Evolutionary conservation across 2,113 vertebrate species (phyloP), one percentile per base, ranked within the genome.

Genomic region (Otolemur garnettii): DNA sequence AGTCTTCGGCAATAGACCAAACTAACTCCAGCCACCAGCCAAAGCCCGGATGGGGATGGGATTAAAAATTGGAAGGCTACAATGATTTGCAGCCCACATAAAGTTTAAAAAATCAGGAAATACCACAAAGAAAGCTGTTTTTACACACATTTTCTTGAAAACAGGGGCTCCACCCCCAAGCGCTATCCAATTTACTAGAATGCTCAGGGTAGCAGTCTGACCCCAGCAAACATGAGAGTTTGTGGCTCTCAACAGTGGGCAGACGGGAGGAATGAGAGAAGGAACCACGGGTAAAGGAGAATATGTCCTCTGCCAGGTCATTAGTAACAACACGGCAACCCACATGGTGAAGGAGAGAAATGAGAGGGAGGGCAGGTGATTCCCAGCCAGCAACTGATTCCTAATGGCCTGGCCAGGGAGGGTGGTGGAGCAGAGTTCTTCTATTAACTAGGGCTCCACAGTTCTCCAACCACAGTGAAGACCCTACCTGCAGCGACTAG

Each of bases 321-420:
- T 45, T 13, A 18, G 72, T 7, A 86, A 53, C 80, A 55, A n/a
- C 15, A 9, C 10, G 4, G 35, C 74, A 66, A 38, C 14, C 24
- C 69, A 38, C 2, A 0, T 7, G 14, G 15, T 14, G 38, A 75
- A 84, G 77, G 35, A 78, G 4, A 42, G 77, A 42, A 30, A 33
- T 17, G 45, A 11, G 9, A 84, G 26, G 28, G 24, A 60, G 28
- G 35, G 33, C 28, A 38, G 33, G 7, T 42, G 15, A 57, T 81
- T 33, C 53, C 64, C 19, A n/a, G 53, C 3, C 4, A 4, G 12
- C 62, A 78, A 81, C 10, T 24, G 79, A 80, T 18, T 26, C 53
- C 22, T 38, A 74, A 62, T 5, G 28, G 28, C 0, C 75, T 0
- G 2, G 78, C 7, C 22, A 15, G 55, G 42, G 74, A 33, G 7